Percentiles rank a stretch among this genome's conserved stretches.
These are phyloP conservation scores for Mesopsocus fuscifrons DNA, from an alignment of 2,888 invertebrate genomes.

Conservation along the genomic window DNA sequence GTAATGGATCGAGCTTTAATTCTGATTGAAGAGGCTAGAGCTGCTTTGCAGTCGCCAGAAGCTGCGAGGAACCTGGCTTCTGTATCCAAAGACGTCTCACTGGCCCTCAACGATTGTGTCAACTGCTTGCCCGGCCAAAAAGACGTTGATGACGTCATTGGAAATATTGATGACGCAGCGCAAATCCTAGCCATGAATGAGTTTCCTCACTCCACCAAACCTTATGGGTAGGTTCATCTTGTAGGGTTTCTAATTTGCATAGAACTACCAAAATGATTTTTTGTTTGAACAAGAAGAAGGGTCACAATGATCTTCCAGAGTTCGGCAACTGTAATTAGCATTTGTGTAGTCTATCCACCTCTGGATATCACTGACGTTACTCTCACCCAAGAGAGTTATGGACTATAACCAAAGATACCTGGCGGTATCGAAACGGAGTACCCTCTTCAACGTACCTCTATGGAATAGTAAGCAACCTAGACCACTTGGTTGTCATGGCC, in stretches of 20 bases:
- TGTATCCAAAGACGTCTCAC: constrained; percentile 51
- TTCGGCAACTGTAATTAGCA: too few relatives aligned
- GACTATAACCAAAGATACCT: too few relatives aligned
- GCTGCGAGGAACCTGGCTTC: constrained; percentile 38
- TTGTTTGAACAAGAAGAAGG: too few relatives aligned
- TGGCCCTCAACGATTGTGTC: constrained; percentile 45
- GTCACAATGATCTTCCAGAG: too few relatives aligned
- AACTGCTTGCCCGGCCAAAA: constrained; percentile 82
- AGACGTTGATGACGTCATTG: constrained; percentile 79
- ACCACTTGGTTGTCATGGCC: too few relatives aligned
- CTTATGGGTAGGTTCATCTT: constrained; percentile 38
- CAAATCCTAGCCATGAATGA: constrained; percentile 51
- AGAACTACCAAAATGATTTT: background rate
- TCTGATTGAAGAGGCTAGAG: constrained; percentile 65
- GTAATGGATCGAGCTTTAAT: constrained; percentile 59
- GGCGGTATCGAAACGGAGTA: too few relatives aligned
- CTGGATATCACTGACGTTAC: too few relatives aligned
- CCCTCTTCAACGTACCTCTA: too few relatives aligned
- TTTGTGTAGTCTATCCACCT: too few relatives aligned
- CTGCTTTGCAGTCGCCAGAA: constrained; percentile 42
- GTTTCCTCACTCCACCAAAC: constrained; percentile 53
- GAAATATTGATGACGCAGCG: constrained; percentile 39
- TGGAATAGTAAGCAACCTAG: too few relatives aligned
- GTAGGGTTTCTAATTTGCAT: too few relatives aligned
- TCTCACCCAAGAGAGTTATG: too few relatives aligned